Conservation (phyloP, 2,888 invertebrate species). For the Colostygia pectinataria region DNA sequence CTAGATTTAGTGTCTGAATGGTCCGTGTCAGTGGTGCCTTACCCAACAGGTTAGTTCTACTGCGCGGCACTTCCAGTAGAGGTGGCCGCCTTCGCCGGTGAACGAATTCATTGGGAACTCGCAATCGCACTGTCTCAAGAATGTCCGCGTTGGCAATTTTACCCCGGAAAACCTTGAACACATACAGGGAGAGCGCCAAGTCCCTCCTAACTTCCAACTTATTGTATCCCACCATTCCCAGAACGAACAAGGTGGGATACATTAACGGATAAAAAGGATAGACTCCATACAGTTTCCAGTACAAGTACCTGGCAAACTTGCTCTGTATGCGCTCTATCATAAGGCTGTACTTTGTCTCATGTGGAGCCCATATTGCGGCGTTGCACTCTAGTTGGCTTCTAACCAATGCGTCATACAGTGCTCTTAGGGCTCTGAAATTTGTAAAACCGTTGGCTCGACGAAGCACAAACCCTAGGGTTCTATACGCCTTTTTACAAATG, state of each 20-base stretch:
- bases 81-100: too few relatives aligned
- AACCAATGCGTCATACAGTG: conserved; percentile 7
- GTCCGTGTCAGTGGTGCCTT: too few relatives aligned
- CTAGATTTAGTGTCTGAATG: too few relatives aligned
- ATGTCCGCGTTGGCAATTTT: not conserved
- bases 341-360: conserved; percentile 6
- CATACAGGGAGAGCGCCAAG: too few relatives aligned
- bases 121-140: too few relatives aligned
- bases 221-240: conserved; percentile 23
- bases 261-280: conserved; percentile 21
- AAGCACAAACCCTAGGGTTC: conserved; percentile 1
- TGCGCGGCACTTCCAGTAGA: too few relatives aligned
- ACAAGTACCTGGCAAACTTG: conserved; percentile 12
- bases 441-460: not conserved
- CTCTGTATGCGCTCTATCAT: conserved; percentile 25
- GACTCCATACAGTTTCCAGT: conserved; percentile 7
- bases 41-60: too few relatives aligned
- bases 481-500: conserved; percentile 1
- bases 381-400: conserved; percentile 10
- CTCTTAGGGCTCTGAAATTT: not conserved
- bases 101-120: too few relatives aligned
- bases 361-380: conserved; percentile 6
- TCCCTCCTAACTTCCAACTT: conserved; percentile 9
- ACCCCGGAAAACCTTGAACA: not conserved
- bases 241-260: conserved; percentile 23